Base-by-base conservation (phyloP, 1,140 invertebrate genomes). In the Laupala kohalensis region DNA sequence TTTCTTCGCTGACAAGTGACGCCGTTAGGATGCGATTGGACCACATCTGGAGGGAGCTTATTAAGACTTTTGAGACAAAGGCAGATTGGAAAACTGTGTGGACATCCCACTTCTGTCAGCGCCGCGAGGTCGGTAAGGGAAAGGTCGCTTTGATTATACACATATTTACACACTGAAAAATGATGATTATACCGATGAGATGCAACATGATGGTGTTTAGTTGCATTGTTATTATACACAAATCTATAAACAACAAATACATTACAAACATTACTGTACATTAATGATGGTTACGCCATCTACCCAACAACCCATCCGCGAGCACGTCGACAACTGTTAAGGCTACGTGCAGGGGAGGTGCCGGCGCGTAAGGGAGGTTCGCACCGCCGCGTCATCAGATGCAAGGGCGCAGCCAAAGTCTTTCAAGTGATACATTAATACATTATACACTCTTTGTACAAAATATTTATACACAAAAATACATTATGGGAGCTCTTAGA, bases 21-120 rank as follows among this genome's bases (percentile, higher is more conserved):
- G 19, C 9, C 9, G 37, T 19, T 9, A 53, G 37, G 37, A 9
- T 9, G 37, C 9, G 37, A 53, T 19, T 9, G 9, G 37, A 53
- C 37, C 37, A 19, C 37, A 19, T 19, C 9, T 13, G 37, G 37
- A 9, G 37, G 37, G 37, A 53, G 37, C 37, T n/a, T 19, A 53
- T 9, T 9, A 19, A 53, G 1, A 19, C 37, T 53, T 53, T 53
- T 53, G 37, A 53, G 37, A 9, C 37, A 53, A 79, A 81, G 82
- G 82, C 85, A 86, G 85, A 86, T 86, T 86, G 84, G 84, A 85
- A 81, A 82, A 81, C 83, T 83, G 84, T 83, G 81, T 84, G 80
- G 84, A 85, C 84, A 85, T 85, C 85, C 84, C 83, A 83, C 83
- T 85, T 70, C 27, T 53, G 67, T 63, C 27, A 71, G 27, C 19